These are phyloP conservation scores for Drosophila lowei DNA, from an alignment of 1,140 invertebrate genomes.

Conservation along the genomic window DNA sequence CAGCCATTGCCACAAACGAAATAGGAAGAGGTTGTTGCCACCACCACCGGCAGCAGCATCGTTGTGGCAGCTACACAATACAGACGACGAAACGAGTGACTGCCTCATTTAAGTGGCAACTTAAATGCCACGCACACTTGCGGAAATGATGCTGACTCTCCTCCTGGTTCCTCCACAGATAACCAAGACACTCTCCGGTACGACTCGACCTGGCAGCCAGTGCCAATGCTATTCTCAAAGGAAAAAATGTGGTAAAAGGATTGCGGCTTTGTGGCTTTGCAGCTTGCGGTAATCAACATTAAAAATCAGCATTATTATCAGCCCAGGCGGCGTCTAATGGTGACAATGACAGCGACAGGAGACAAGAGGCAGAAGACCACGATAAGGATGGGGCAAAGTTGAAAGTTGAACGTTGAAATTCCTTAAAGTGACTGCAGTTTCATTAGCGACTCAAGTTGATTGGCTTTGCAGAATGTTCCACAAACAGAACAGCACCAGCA, in stretches of 20 bases:
- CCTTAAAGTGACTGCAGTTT: slow-evolving; percentile 68
- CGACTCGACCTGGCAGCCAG: background rate
- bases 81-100: slow-evolving; percentile 5
- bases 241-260: slow-evolving; percentile 43
- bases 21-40: slow-evolving; percentile 42
- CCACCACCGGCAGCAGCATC: slow-evolving; percentile 1
- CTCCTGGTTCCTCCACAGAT: slow-evolving; percentile 10
- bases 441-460: slow-evolving; percentile 73
- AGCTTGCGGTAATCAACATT: slow-evolving; percentile 58
- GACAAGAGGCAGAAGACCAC: background rate
- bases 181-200: slow-evolving; percentile 10
- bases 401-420: slow-evolving; percentile 36
- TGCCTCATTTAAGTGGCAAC: slow-evolving; percentile 53
- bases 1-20: slow-evolving; percentile 15
- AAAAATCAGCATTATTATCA: slow-evolving; percentile 60
- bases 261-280: slow-evolving; percentile 48
- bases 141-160: slow-evolving; percentile 56
- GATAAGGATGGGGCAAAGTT: background rate
- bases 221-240: too few relatives aligned
- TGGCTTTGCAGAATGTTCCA: slow-evolving; percentile 63
- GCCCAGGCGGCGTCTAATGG: slow-evolving; percentile 39
- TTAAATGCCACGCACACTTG: slow-evolving; percentile 65
- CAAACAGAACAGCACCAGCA: slow-evolving; percentile 11
- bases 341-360: slow-evolving; percentile 36
- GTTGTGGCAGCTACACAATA: slow-evolving; percentile 16